Base-by-base conservation (phyloP, 2,797 vertebrate genomes). In the Sebastes matsubarae region DNA sequence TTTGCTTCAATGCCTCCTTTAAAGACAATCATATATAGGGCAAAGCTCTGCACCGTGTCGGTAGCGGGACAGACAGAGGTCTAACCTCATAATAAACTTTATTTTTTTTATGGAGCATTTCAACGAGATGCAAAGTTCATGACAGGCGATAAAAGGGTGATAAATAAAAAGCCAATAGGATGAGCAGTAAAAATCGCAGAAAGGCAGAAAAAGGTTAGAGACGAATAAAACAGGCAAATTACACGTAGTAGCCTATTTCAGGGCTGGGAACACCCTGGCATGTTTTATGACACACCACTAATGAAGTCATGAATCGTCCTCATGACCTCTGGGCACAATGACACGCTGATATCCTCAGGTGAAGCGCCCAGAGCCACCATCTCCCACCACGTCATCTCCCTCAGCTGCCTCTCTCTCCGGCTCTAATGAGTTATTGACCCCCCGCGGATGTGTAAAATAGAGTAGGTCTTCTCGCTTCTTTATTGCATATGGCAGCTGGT, bases 351-450 rank as follows among this genome's bases (percentile, higher is more conserved):
- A 82, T 90, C 92, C 87, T 90, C 90, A 92, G 93, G 93, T 94
- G 88, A 90, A 77, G 77, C 71, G 77, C 87, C 60, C 76, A 34
- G 72, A 79, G 81, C 55, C 58, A 42, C 73, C 76, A 36, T 78
- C 83, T 75, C 75, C 68, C 61, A 77, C 84, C 81, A 78, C 75
- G 78, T 81, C 86, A 83, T 79, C 88, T 81, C 80, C 85, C 88
- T 83, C 87, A 64, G 87, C 85, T 85, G 84, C 88, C 81, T 72
- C 72, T 82, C 82, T 77, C 85, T 79, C 76, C 14, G 3, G 52
- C 90, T 88, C 92, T 94, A 95, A 94, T 94, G 92, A 95, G 92
- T 94, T 94, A 94, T 94, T 93, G 94, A 95, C 91, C 91, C 89
- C 63, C 93, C 92, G 88, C 73, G 79, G 90, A 92, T 91, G 87